A percentile compares a stretch with the other conserved stretches of the same genome.
Conservation (phyloP, 2,113 vertebrate genomes). For the Candoia aspera region DNA sequence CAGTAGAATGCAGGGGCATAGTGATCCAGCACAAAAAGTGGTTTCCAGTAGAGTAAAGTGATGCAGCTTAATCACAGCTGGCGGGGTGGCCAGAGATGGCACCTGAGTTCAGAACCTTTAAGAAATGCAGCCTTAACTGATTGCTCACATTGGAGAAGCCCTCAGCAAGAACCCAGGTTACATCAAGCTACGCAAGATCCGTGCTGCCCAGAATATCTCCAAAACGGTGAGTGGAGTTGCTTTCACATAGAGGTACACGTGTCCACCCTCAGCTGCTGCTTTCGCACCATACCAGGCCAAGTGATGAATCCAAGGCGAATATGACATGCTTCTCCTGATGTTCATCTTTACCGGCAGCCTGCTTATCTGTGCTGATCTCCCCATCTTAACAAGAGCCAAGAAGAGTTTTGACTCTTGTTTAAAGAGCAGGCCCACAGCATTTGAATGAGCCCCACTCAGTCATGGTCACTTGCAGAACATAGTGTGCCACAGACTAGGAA, state of each 20-base stretch:
- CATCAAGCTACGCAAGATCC: constrained; percentile 90
- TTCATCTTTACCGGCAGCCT: constrained; percentile 15
- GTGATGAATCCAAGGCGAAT: constrained; percentile 79
- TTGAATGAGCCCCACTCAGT: constrained; percentile 29
- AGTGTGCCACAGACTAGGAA: constrained; percentile 48
- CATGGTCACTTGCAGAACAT: constrained; percentile 52
- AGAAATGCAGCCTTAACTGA: constrained; percentile 61
- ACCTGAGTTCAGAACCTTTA: neutral
- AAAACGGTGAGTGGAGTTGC: constrained; percentile 83
- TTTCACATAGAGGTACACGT: neutral
- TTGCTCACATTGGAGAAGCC: constrained; percentile 83
- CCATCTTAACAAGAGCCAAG: neutral
- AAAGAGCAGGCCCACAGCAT: constrained; percentile 64
- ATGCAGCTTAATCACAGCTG: neutral
- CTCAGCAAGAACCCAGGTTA: constrained; percentile 92
- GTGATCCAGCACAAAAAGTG: neutral
- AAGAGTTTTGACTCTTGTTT: neutral
- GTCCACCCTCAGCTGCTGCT: neutral
- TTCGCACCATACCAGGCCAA: constrained; percentile 35
- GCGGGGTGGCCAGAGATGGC: neutral
- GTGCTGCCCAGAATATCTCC: constrained; percentile 92
- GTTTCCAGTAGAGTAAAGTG: neutral
- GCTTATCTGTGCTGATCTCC: constrained; percentile 35
- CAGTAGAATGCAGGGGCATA: neutral
- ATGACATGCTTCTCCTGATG: constrained; percentile 60